Evolutionary conservation across 2,113 vertebrate genomes (phyloP).

Genomic region (Falcunculus frontatus): DNA sequence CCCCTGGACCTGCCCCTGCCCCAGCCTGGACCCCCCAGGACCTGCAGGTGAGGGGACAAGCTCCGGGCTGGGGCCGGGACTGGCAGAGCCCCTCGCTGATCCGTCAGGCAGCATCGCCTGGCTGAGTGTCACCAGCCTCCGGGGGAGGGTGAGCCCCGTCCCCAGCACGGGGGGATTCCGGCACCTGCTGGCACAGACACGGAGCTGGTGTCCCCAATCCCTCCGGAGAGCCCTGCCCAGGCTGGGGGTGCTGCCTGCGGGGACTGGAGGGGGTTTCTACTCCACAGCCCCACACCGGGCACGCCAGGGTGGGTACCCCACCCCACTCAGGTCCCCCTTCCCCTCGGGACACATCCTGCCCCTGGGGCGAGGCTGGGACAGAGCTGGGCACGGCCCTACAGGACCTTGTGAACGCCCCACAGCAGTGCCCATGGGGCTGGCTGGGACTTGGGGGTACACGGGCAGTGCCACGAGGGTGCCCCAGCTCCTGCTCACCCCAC

Average conservation of each 20-base stretch:
- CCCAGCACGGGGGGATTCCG: not conserved
- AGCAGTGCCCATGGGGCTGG: accelerated
- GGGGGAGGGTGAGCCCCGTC: not conserved
- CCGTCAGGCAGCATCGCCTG: accelerated
- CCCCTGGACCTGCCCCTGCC: not conserved
- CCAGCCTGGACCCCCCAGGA: not conserved
- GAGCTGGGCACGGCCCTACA: not conserved
- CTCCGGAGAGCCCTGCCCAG: not conserved
- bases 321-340: not conserved
- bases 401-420: not conserved
- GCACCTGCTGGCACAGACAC: accelerated
- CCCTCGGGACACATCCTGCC: not conserved
- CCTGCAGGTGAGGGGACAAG: not conserved
- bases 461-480: accelerated
- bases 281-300: not conserved
- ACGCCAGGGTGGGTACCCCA: not conserved
- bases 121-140: not conserved
- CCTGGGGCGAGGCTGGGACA: not conserved
- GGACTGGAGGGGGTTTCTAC: not conserved
- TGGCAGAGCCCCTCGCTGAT: not conserved
- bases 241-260: not conserved
- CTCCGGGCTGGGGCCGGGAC: not conserved
- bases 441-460: accelerated
- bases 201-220: not conserved
- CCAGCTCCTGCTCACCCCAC: accelerated